Base-by-base conservation (phyloP, 2,888 invertebrate genomes). In the Yponomeuta cagnagella region DNA sequence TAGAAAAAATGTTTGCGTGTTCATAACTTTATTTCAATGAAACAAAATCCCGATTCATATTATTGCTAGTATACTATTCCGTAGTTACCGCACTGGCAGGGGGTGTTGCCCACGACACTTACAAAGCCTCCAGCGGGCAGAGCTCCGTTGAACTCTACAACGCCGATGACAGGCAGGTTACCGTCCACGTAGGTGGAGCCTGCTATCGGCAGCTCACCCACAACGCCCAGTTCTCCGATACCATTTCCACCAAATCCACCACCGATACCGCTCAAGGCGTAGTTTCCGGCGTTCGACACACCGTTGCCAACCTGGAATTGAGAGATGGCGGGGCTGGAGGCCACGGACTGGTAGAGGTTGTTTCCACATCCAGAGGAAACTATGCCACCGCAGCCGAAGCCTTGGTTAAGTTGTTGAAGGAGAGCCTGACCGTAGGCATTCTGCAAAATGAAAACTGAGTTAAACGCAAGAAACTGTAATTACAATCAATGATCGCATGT, bases 91-190 rank as follows among this genome's bases (percentile, higher is more conserved):
- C 52, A 65, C 10, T 31, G 10, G 15, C 70, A 31, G 1, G 66
- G 70, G 6, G 52, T 67, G 23, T 31, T 74, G 43, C 79, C 80
- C 31, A 75, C 70, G 66, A 81, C 79, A 68, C 78, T 73, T 37
- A 81, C 82, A 12, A 71, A 63, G 12, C 82, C 82, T 67, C 74
- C 76, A 37, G 83, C 79, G 10, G 79, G 77, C 12, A 83, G 73
- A 8, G 73, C 72, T 0, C 83, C 83, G 10, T 73, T 71, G 73
- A 79, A 81, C 63, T 74, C 63, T 1, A 83, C 80, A 37, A 76
- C 76, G 69, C 82, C 82, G 52, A 77, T 69, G 52, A 82, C 77
- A 6, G 81, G 82, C 12, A 82, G 79, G 64, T 77, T 76, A 52
- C 82, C 82, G 48, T 75, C 74, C 48, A 83, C 76, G 23, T 73